phyloP scores from a whole-genome alignment of 2,797 vertebrate species.

The Spinus pinus region DNA sequence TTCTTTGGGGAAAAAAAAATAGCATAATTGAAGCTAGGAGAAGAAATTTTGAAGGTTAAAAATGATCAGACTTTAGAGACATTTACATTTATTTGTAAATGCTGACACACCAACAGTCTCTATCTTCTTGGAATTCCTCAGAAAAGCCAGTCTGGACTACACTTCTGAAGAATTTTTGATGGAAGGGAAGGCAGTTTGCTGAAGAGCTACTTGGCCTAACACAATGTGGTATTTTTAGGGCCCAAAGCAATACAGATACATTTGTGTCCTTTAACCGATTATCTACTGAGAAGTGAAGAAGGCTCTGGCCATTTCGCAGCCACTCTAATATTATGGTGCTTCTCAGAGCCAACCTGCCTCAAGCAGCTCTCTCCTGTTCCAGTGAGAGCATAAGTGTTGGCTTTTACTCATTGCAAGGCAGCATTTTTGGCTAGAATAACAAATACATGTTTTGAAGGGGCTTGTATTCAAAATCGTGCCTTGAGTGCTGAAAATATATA shows the following conservation, averaged over 20 bases:
- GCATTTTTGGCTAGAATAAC: neutral
- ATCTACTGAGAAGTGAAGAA: neutral
- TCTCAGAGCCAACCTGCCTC: neutral
- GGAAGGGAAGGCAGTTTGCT: neutral
- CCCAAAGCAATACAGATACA: neutral
- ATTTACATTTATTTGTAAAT: neutral
- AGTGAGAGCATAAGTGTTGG: neutral
- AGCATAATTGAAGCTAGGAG: neutral
- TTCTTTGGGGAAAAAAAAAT: neutral
- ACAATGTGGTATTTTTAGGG: neutral
- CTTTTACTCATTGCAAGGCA: neutral
- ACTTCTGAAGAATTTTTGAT: neutral
- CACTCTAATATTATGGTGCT: neutral
- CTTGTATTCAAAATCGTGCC: neutral
- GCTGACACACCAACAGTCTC: neutral
- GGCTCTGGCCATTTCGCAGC: neutral
- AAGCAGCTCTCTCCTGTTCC: neutral
- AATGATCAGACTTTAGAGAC: neutral
- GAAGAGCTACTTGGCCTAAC: neutral
- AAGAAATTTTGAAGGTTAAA: neutral
- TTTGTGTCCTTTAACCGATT: neutral
- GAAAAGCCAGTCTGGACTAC: neutral
- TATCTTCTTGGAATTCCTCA: neutral
- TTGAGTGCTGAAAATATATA: neutral
- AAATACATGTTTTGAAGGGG: neutral